These are phyloP conservation scores for Ornithorhynchus anatinus DNA, from an alignment of 2,113 vertebrate genomes.

Conservation along the genomic window DNA sequence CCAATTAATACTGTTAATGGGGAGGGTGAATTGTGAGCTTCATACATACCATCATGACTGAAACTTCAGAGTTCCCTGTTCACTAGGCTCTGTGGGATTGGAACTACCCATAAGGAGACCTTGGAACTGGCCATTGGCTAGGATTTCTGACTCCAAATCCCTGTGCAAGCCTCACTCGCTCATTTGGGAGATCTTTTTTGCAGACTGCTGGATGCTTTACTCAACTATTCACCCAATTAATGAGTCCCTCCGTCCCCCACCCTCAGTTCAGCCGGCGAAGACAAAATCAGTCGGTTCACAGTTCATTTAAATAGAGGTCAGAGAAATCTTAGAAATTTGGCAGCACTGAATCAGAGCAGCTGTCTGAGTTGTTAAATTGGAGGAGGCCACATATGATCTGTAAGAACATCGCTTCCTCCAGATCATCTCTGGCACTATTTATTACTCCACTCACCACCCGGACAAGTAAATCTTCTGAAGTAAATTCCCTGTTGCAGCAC, in stretches of 20 bases:
- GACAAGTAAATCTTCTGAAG: neutral
- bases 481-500: neutral
- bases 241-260: slow-evolving; percentile 45
- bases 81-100: too few species aligned
- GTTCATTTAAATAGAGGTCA: slow-evolving; percentile 44
- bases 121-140: too few species aligned
- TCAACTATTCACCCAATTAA: too few species aligned
- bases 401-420: neutral
- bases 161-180: too few species aligned
- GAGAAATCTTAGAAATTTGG: slow-evolving; percentile 44
- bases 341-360: slow-evolving; percentile 49
- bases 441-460: neutral
- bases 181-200: too few species aligned
- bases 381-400: neutral
- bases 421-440: slow-evolving; percentile 35
- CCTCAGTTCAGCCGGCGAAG: slow-evolving; percentile 23
- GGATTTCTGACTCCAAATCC: too few species aligned
- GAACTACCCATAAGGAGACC: too few species aligned
- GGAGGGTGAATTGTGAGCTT: too few species aligned
- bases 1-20: too few species aligned
- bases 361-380: slow-evolving; percentile 33
- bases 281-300: slow-evolving; percentile 36
- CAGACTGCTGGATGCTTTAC: too few species aligned
- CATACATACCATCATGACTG: too few species aligned
- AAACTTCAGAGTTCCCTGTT: too few species aligned